Base-by-base conservation (phyloP, 2,888 invertebrate species). In the Pterostichus madidus region DNA sequence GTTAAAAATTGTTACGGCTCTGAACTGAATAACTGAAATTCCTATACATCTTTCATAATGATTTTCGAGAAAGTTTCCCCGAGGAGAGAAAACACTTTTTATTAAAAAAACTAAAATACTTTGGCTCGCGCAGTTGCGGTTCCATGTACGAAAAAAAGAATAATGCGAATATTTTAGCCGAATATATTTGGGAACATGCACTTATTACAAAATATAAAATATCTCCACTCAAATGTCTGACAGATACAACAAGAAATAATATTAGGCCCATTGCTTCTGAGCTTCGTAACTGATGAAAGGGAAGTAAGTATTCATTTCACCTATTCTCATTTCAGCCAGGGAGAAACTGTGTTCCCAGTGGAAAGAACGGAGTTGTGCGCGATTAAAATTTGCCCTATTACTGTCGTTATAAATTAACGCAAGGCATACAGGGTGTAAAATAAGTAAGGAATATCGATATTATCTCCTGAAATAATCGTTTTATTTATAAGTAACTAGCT, bases 21-120 rank as follows among this genome's bases (percentile, higher is more conserved):
- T 64, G 64, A 5, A 13, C 59, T n/a, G 52, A 75, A 52, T 52
- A 75, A 75, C 75, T 75, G 75, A 75, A 75, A 75, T 75, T 75
- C 52, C 75, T 75, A 79, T 79, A 79, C 64, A 79, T 79, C 78
- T 59, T 64, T 79, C 61, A 79, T 79, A 79, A 79, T 79, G 78
- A 79, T 79, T 79, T 77, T 64, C 78, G 46, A 61, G 61, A 53
- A 76, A 76, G 78, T 79, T 79, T 46, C 44, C 77, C 44, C 0
- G 10, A 35, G 32, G 59, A 59, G 39, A 24, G 56, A 17, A 79
- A 79, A 79, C n/a, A 61, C n/a, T 79, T 79, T 79, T 79, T 61
- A 61, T 79, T 61, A 79, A 79, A 78, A 79, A 79, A 79, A 32
- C 64, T 35, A 64, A 64, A 64, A 64, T 64, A 64, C 64, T 64